Percentiles rank a stretch among this genome's conserved stretches.
Conservation (phyloP, 53 echinoderm and acorn worm species). For the Apostichopus leukothele region DNA sequence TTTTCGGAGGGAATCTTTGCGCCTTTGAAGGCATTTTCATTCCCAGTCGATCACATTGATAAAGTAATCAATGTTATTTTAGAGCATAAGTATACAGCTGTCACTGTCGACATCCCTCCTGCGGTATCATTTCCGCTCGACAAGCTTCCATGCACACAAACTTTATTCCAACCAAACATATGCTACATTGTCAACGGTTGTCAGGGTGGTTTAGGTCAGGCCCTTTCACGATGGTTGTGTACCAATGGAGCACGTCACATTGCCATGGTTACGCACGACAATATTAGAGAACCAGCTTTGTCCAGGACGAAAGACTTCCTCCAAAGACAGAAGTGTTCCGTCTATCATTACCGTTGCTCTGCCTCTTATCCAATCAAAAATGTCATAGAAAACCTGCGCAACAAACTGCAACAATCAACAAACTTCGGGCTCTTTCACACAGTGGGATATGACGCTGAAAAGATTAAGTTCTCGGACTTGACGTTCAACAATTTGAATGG, state of each 20-base stretch:
- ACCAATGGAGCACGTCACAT: conserved; percentile 77
- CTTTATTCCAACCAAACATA: conserved; percentile 65
- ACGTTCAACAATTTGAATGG: conserved; percentile 15
- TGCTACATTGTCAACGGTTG: conserved; percentile 79
- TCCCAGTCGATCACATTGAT: conserved; percentile 57
- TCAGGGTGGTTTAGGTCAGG: conserved; percentile 62
- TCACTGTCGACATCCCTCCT: conserved; percentile 51
- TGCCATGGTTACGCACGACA: conserved; percentile 50
- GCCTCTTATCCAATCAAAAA: conserved; percentile 49
- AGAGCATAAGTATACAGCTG: conserved; percentile 38
- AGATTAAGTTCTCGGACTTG: conserved; percentile 10
- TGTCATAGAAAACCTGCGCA: not conserved
- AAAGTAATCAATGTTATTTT: conserved; percentile 19
- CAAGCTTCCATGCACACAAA: conserved; percentile 23
- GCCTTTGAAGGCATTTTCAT: conserved; percentile 50
- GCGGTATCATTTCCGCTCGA: conserved; percentile 7
- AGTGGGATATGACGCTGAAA: conserved; percentile 5
- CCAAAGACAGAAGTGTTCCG: conserved; percentile 48
- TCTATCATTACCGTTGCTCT: conserved; percentile 56
- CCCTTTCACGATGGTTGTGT: conserved; percentile 76
- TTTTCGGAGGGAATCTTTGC: conserved; percentile 59
- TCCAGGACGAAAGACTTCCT: conserved; percentile 61
- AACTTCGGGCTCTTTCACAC: conserved; percentile 47
- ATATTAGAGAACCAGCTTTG: conserved; percentile 43
- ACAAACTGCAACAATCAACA: not conserved